These are phyloP conservation scores for Pardosa pseudoannulata DNA, from an alignment of 2,888 invertebrate species.

Conservation along the genomic window DNA sequence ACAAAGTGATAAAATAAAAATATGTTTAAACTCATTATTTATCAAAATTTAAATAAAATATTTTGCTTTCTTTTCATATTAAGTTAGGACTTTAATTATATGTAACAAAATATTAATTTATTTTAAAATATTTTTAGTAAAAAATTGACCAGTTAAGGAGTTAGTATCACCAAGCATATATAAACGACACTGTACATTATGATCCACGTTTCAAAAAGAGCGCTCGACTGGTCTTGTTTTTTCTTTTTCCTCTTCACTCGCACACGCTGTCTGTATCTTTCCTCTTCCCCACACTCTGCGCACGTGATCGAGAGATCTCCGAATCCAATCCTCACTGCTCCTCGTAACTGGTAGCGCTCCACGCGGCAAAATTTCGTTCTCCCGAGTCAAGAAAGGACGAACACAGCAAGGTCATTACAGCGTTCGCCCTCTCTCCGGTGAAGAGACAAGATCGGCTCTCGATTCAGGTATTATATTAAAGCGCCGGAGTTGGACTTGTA, in stretches of 20 bases:
- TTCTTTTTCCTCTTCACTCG: not conserved
- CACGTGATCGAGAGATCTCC: slow-evolving; percentile 9
- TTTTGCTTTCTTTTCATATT: too few relatives aligned
- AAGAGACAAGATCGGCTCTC: not conserved
- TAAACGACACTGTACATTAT: too few relatives aligned
- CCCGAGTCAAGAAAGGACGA: slow-evolving; percentile 56
- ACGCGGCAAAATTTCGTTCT: slow-evolving; percentile 18
- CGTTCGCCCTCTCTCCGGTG: slow-evolving; percentile 45
- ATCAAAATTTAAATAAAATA: too few relatives aligned
- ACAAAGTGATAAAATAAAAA: too few relatives aligned
- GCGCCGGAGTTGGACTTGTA: not conserved
- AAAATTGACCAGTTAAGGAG: too few relatives aligned
- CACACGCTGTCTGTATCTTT: not conserved
- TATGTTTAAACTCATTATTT: too few relatives aligned
- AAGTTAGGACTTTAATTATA: too few relatives aligned
- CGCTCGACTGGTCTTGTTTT: not conserved
- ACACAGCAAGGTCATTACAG: slow-evolving; percentile 49
- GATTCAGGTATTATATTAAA: not conserved
- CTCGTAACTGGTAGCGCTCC: slow-evolving; percentile 30
- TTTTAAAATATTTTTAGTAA: too few relatives aligned
- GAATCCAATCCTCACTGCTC: not conserved
- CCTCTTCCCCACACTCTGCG: not conserved
- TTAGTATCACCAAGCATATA: too few relatives aligned
- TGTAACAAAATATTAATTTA: too few relatives aligned
- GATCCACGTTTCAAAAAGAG: not conserved